Evolutionary conservation across 2,797 vertebrate species (phyloP).

Genomic region (Echeneis naucrates): DNA sequence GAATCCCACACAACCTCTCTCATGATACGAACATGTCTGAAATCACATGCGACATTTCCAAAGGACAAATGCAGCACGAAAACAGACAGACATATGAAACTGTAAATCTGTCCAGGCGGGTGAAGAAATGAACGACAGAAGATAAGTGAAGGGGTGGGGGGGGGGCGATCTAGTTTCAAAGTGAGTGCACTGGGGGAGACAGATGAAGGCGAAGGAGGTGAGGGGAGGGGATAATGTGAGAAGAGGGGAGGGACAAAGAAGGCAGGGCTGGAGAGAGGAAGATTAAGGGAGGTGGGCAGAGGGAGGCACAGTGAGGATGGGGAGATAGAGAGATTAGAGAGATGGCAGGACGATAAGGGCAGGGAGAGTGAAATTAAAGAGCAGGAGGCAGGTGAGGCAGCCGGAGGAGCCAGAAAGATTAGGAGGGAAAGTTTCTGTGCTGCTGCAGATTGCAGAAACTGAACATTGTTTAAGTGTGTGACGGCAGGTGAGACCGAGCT

Average conservation of each 20-base stretch:
- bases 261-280: conserved; percentile 50
- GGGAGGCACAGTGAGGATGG: conserved; percentile 69
- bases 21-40: conserved; percentile 13
- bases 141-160: conserved; percentile 32
- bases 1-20: conserved; percentile 12
- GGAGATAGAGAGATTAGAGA: conserved; percentile 72
- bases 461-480: conserved; percentile 1
- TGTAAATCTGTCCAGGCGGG: conserved; percentile 50
- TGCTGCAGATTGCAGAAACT: conserved; percentile 6
- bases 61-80: conserved; percentile 54
- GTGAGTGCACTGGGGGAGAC: conserved; percentile 53
- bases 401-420: conserved; percentile 14
- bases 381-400: conserved; percentile 50
- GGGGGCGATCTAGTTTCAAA: conserved; percentile 67
- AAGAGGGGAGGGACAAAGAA: conserved; percentile 58
- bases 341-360: conserved; percentile 68
- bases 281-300: conserved; percentile 71
- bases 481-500: conserved; percentile 31
- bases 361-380: conserved; percentile 68
- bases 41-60: conserved; percentile 44
- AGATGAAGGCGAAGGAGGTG: conserved; percentile 65
- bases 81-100: conserved; percentile 50
- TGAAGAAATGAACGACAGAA: conserved; percentile 53
- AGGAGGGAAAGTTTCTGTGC: conserved; percentile 42
- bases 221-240: conserved; percentile 68